Evolutionary conservation across 1,140 invertebrate genomes (phyloP).

Genomic region (Ridgeia piscesae): DNA sequence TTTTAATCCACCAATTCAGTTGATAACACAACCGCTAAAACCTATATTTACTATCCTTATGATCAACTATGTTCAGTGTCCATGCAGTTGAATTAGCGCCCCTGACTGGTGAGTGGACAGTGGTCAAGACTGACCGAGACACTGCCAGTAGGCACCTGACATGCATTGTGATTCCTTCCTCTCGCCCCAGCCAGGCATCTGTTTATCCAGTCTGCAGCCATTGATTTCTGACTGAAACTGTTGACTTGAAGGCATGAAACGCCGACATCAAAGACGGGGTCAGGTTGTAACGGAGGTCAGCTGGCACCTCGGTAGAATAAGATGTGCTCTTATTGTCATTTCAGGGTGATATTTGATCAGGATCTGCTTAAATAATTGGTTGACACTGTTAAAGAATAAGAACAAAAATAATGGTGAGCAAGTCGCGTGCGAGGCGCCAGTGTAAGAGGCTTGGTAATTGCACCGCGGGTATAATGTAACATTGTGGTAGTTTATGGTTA

Average conservation of each 20-base stretch:
- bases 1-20: neutral
- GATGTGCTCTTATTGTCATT: no score
- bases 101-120: neutral
- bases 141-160: neutral
- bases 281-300: neutral
- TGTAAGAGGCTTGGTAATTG: no score
- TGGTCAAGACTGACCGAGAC: neutral
- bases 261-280: neutral
- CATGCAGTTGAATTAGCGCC: neutral
- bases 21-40: neutral
- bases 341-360: neutral
- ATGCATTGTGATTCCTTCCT: neutral
- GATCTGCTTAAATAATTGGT: neutral
- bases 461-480: no score
- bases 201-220: neutral
- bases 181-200: neutral
- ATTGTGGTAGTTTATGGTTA: no score
- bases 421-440: no score
- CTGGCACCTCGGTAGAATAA: neutral
- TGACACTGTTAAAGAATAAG: neutral
- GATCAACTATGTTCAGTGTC: neutral
- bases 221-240: neutral
- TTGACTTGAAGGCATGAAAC: neutral
- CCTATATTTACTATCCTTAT: no score
- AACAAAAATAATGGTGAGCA: neutral